A percentile compares a stretch with the other conserved stretches of the same genome.
Conservation (phyloP, 1,140 invertebrate genomes). For the Psix sp. region DNA sequence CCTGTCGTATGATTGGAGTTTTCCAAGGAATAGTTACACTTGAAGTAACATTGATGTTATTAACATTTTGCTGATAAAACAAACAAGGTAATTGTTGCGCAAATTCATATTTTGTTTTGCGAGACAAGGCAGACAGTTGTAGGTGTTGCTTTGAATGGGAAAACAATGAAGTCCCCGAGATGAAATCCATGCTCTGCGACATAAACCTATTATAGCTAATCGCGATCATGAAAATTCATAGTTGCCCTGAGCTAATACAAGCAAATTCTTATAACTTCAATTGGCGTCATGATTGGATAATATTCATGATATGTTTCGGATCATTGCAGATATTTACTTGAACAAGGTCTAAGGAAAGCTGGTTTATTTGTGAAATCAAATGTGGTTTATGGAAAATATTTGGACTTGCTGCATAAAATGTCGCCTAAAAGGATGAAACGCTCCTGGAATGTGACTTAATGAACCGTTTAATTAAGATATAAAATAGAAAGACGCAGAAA, state of each 20-base stretch:
- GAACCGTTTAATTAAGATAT: background rate
- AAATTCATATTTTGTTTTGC: conserved; percentile 13
- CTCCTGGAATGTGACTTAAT: too few species aligned
- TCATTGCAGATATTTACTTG: conserved; percentile 1
- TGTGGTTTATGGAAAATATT: background rate
- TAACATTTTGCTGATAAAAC: conserved; percentile 14
- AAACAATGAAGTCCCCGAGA: conserved; percentile 1
- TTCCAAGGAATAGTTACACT: conserved; percentile 14
- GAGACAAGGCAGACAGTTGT: background rate
- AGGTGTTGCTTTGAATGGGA: conserved; percentile 3
- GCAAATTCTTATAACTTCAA: conserved; percentile 17
- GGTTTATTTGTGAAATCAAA: conserved; percentile 2
- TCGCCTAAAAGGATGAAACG: conserved; percentile 4
- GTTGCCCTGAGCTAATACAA: conserved; percentile 4
- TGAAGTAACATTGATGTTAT: conserved; percentile 22
- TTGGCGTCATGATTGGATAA: conserved; percentile 18
- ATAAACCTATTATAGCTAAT: conserved; percentile 13
- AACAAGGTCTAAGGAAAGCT: too few species aligned
- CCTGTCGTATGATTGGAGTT: too few species aligned
- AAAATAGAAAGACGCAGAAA: background rate
- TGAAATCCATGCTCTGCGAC: conserved; percentile 13
- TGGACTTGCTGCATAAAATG: conserved; percentile 8
- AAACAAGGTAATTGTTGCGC: background rate
- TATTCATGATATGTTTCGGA: conserved; percentile 2
- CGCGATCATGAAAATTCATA: conserved; percentile 23